Conservation (phyloP, 2,888 invertebrate genomes). For the Sisyra terminalis region DNA sequence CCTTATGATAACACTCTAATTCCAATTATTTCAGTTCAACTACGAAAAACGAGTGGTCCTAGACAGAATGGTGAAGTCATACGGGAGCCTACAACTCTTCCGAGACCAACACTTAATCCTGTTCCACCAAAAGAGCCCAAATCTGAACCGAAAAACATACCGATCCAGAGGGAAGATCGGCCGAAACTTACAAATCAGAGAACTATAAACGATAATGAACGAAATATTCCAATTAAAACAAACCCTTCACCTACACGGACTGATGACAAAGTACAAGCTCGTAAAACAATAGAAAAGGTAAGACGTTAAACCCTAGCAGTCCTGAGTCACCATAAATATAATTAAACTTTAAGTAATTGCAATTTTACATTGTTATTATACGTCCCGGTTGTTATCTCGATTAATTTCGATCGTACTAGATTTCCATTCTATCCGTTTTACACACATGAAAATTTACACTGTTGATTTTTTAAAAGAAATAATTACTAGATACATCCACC, state of each 20-base stretch:
- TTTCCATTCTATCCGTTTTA: no score
- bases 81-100: slow-evolving; percentile 6
- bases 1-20: no score
- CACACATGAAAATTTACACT: no score
- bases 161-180: slow-evolving; percentile 6
- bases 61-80: slow-evolving; percentile 14
- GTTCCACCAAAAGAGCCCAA: slow-evolving; percentile 1
- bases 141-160: background rate
- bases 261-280: slow-evolving; percentile 2
- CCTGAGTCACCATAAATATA: no score
- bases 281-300: slow-evolving; percentile 6
- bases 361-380: no score
- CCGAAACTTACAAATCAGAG: slow-evolving; percentile 7
- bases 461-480: no score
- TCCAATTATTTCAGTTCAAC: background rate
- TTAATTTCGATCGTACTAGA: no score
- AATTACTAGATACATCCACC: no score
- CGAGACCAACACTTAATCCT: background rate
- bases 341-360: no score
- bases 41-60: slow-evolving; percentile 12
- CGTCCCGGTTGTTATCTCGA: no score
- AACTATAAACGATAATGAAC: background rate
- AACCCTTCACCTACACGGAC: background rate
- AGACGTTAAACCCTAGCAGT: no score
- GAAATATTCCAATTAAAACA: background rate